Base-by-base conservation (phyloP, 2,888 invertebrate species). In the Magallana nippona region DNA sequence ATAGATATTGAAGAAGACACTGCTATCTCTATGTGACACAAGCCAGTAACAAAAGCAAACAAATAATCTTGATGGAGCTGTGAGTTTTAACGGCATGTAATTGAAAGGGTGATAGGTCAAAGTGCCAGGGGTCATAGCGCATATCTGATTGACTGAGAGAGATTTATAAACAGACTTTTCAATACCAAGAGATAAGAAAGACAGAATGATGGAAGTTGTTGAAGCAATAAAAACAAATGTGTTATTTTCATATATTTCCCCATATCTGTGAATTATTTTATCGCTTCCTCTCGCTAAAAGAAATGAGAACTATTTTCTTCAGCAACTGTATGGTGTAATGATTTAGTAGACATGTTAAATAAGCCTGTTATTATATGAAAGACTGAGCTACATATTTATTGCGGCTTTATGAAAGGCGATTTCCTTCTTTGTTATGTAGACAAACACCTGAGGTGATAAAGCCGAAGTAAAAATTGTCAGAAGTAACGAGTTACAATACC, bases 161-260 rank as follows among this genome's bases (percentile, higher is more conserved):
- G 71, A 17, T 71, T 71, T 71, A 71, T 71, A 32, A 27, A 71
- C 71, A 71, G 13, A 22, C 27, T 71, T 15, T 10, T 71, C 71
- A 71, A 32, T 27, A 22, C 15, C 11, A 27, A 71, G 71, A 71
- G 22, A 13, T 71, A 63, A 32, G 27, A 13, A 63, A 22, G 63
- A 71, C 71, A 71, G 71, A 27, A 27, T 71, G 71, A 71, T 71
- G 71, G 71, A 71, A 71, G 27, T 71, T 71, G 15, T 71, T 32
- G 15, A 32, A 44, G 15, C 15, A 13, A 27, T 27, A 71, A 22
- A 27, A 22, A 27, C 71, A 71, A 27, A 27, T 27, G 71, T 71
- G 32, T 71, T 71, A 27, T 44, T 44, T 5, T 44, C 32, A 15
- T 22, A 32, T 22, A 13, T 27, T 27, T 15, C 32, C 71, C 71